Evolutionary conservation across 2,113 vertebrate species (phyloP).

Genomic region (Calyptommatus sinebrachiatus): DNA sequence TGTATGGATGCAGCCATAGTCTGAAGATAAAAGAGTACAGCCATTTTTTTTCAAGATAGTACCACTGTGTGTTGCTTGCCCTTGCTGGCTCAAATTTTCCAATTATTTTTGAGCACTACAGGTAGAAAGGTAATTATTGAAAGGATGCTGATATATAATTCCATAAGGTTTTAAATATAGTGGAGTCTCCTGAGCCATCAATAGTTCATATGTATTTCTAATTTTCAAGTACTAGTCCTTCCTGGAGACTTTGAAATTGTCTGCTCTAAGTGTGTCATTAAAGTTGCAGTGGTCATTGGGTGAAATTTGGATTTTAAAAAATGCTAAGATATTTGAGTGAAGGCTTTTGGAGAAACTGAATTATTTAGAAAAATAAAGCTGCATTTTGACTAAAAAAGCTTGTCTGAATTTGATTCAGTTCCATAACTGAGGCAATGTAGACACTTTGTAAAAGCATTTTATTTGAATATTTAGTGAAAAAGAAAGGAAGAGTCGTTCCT

Average conservation of each 20-base stretch:
- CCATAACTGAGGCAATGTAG: slow-evolving; percentile 56
- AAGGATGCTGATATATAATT: slow-evolving; percentile 47
- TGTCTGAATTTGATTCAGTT: slow-evolving; percentile 60
- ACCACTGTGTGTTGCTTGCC: slow-evolving; percentile 45
- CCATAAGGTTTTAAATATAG: slow-evolving; percentile 29
- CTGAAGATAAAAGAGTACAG: slow-evolving; percentile 62
- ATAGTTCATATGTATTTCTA: slow-evolving; percentile 34
- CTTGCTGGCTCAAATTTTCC: slow-evolving; percentile 41
- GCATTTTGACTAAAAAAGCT: slow-evolving; percentile 51
- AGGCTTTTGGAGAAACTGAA: slow-evolving; percentile 4
- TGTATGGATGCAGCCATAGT: background rate
- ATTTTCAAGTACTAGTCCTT: slow-evolving; percentile 33
- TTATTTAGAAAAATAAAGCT: slow-evolving; percentile 35
- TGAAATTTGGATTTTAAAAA: slow-evolving; percentile 37
- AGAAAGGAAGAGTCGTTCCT: background rate
- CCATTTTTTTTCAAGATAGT: slow-evolving; percentile 33
- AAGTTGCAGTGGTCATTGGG: slow-evolving; percentile 21
- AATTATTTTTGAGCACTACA: slow-evolving; percentile 49
- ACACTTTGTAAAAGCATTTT: slow-evolving; percentile 32
- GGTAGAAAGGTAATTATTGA: slow-evolving; percentile 40
- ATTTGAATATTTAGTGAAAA: slow-evolving; percentile 34
- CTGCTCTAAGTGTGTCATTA: slow-evolving; percentile 36
- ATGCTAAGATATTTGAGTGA: slow-evolving; percentile 31
- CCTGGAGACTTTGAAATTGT: slow-evolving; percentile 19
- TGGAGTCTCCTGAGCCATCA: slow-evolving; percentile 32